These are phyloP conservation scores for Piaya cayana DNA, from an alignment of 2,113 vertebrate genomes.

Conservation along the genomic window DNA sequence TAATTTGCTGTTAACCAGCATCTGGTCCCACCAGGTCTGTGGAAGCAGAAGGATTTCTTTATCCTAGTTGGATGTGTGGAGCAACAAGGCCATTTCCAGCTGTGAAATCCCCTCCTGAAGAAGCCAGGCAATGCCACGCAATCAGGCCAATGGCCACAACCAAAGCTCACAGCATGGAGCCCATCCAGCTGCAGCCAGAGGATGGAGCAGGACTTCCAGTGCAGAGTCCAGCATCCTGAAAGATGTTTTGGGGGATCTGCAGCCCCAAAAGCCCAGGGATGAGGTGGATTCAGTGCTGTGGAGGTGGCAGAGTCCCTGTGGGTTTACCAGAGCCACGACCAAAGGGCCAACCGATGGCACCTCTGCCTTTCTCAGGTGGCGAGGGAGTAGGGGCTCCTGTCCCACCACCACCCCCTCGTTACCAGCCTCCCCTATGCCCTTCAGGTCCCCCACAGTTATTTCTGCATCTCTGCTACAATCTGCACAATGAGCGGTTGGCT, in stretches of 20 bases:
- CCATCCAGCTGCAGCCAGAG: not conserved
- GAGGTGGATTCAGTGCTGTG: not conserved
- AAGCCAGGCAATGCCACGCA: not conserved
- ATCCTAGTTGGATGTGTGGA: not conserved
- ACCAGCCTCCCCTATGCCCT: not conserved
- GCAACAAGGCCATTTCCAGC: not conserved
- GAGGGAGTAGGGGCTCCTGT: not conserved
- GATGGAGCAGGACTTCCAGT: not conserved
- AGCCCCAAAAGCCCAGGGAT: not conserved
- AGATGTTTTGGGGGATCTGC: not conserved
- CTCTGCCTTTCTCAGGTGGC: not conserved
- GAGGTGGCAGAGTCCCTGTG: not conserved
- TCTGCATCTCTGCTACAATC: not conserved
- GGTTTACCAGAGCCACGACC: not conserved
- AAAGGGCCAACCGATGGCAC: accelerated
- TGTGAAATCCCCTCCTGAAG: not conserved
- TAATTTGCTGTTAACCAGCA: not conserved
- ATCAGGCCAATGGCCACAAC: not conserved
- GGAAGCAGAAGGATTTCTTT: not conserved
- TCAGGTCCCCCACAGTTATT: not conserved
- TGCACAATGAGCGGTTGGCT: accelerated
- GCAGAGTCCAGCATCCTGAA: accelerated
- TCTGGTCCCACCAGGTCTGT: not conserved
- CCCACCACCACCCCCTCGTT: not conserved
- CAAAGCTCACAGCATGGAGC: not conserved